phyloP scores from a whole-genome alignment of 2,888 invertebrate genomes.

The Leptura quadrifasciata region DNA sequence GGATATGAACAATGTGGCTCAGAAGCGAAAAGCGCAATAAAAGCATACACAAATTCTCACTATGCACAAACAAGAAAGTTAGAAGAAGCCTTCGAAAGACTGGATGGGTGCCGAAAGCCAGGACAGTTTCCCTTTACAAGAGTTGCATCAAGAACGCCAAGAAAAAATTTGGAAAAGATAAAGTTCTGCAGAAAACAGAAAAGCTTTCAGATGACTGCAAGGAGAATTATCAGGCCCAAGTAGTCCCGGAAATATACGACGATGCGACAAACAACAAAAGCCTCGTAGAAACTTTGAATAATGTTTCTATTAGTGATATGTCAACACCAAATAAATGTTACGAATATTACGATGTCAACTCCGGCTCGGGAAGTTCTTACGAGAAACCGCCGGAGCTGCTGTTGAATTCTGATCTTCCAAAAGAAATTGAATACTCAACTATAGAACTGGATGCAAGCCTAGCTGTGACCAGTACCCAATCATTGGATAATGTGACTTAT shows the following conservation, averaged over 20 bases:
- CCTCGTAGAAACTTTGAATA: conserved; percentile 49
- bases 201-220: conserved; percentile 67
- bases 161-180: conserved; percentile 52
- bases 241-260: conserved; percentile 70
- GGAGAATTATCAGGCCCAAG: conserved; percentile 70
- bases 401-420: conserved; percentile 58
- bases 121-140: conserved; percentile 61
- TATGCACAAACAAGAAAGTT: conserved; percentile 64
- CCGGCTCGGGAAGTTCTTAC: conserved; percentile 58
- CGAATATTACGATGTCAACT: conserved; percentile 55
- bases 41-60: conserved; percentile 72
- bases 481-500: conserved; percentile 58
- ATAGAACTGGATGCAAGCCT: conserved; percentile 67
- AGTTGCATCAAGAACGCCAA: conserved; percentile 54
- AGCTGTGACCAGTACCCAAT: conserved; percentile 63
- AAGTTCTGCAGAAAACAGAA: conserved; percentile 41
- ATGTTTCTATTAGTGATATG: conserved; percentile 49
- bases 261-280: conserved; percentile 49
- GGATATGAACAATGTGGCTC: conserved; percentile 77
- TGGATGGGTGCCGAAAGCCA: conserved; percentile 64
- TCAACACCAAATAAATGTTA: conserved; percentile 59
- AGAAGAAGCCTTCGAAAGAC: conserved; percentile 60
- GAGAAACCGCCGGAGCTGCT: conserved; percentile 53
- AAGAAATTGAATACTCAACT: conserved; percentile 69
- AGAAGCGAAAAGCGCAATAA: conserved; percentile 81